Base-by-base conservation (phyloP, 2,797 vertebrate species). In the Hoplostethus mediterraneus region DNA sequence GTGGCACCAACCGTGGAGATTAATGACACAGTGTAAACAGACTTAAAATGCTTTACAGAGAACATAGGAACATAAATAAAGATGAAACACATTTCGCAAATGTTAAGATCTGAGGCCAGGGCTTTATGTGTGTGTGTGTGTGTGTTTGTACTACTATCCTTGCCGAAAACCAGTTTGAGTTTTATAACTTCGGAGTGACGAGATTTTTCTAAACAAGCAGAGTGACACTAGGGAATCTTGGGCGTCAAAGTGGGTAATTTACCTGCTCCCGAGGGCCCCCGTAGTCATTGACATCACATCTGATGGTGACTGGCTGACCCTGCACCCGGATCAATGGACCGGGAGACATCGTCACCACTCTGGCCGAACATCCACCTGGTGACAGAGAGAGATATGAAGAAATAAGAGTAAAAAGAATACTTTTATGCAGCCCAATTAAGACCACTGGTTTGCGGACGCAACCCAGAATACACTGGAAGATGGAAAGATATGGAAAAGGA, bases 211-310 rank as follows among this genome's bases (percentile, higher is more conserved):
- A 40, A 40, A 40, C 21, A 21, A 21, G 21, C 21, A 21, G 21
- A 21, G 21, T 1, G 21, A 21, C 21, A 21, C 21, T 21, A 21
- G 21, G 56, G 17, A 11, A 12, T 25, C n/a, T 17, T 42, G 21
- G 10, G 3, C 8, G 5, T 9, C 14, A 45, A 45, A 45, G 44
- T 16, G 44, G 14, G 14, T 8, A 13, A 4, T 25, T 54, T 30
- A 93, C 92, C 91, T 99, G 98, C 51, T 99, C 97, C 0, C 73
- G 85, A n/a, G 97, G 98, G 44, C 98, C 98, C 0, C 94, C 91
- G 0, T 98, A 99, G 0, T 97, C 94, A 0, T 56, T 93, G 48
- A 99, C 97, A 0, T 95, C 95, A 85, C 98, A 99, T 47, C 93
- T 94, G 72, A 99, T 95, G 68, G 93, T 92, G 63, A 96, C 90